Base-by-base conservation (phyloP, 1,140 invertebrate species). In the Tribolium madens region DNA sequence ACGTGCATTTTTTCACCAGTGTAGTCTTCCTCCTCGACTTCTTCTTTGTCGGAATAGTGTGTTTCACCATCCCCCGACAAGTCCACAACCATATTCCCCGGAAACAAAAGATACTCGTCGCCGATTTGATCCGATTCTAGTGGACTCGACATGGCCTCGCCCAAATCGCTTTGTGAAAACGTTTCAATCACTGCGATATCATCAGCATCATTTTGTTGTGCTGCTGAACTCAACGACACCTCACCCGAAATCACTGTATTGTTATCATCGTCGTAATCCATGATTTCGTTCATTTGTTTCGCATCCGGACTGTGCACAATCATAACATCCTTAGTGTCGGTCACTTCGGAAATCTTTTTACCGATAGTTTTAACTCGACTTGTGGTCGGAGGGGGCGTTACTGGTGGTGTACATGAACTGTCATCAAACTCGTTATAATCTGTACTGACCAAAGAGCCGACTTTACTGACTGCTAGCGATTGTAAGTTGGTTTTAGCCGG, bases 401-500 rank as follows among this genome's bases (percentile, higher is more conserved):
- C 86, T 0, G 89, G 89, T 33, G 90, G 87, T 1, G 89, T 88
- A 36, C 87, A 87, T 0, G 89, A 90, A 81, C 89, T 90, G 79
- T 91, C 91, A 78, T 91, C 90, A 52, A 90, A 90, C 75, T 91
- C 90, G 81, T 91, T 91, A 76, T 91, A 91, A 80, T 92, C 91
- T 0, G 87, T 87, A 77, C 89, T 89, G 0, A 91, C 90, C 12
- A 91, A 79, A 1, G 89, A 90, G 36, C 88, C 87, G 12, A 89
- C 87, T 82, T 89, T 90, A 14, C 86, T 86, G 1, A 86, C 84
- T 0, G 87, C 86, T 74, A 88, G 87, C 1, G 88, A 85, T 74
- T 88, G 87, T 0, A 88, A 77, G 31, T 86, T 87, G 0, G 88
- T 87, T 7, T 88, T 89, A 17, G 89, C 87, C 0, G 87, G 86